Evolutionary conservation across 1,140 invertebrate genomes (phyloP), one percentile per base, ranked within the genome.

Genomic region (Oreohelix idahoensis): DNA sequence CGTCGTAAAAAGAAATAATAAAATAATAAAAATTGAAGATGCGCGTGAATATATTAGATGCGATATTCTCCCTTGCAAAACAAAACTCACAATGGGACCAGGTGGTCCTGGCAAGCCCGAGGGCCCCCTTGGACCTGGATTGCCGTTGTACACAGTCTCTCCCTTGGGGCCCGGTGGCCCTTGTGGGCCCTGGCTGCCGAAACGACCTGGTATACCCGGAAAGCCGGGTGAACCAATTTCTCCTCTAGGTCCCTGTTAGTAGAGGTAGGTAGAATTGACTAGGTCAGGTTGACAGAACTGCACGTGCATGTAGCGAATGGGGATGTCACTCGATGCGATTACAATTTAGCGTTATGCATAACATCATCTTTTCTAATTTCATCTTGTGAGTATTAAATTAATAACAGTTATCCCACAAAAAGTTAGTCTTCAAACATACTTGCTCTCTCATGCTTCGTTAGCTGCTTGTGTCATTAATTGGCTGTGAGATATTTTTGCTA

Each of bases 161-260:
- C 71, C 71, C 23, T 73, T 73, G 11, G 71, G 71, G 36, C 71
- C 71, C 1, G 71, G 71, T 23, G 36, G 36, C 38, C 71, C 71
- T 26, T 39, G 36, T n/a, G 42, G 71, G n/a, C 71, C 71, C n/a
- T 73, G 71, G 10, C 36, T 73, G 71, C 71, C 38, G 23, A 73
- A 29, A 73, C 71, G 71, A 73, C 71, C 71, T 73, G 71, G 71
- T 4, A 73, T 11, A 26, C 71, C 71, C 1, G 71, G 36, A 42
- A 73, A 45, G 1, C 71, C 71, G 5, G 71, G 71, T n/a, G 42
- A 17, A 11, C 71, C 71, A 17, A 73, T 73, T 26, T 73, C 71
- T 73, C 71, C 71, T 73, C 71, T 38, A 13, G 71, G 38, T 36
- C 71, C 71, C 71, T 73, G 71, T 73, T 73, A 73, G 71, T 73